Evolutionary conservation across 1,140 invertebrate genomes (phyloP).

Genomic region (Archegozetes longisetosus): DNA sequence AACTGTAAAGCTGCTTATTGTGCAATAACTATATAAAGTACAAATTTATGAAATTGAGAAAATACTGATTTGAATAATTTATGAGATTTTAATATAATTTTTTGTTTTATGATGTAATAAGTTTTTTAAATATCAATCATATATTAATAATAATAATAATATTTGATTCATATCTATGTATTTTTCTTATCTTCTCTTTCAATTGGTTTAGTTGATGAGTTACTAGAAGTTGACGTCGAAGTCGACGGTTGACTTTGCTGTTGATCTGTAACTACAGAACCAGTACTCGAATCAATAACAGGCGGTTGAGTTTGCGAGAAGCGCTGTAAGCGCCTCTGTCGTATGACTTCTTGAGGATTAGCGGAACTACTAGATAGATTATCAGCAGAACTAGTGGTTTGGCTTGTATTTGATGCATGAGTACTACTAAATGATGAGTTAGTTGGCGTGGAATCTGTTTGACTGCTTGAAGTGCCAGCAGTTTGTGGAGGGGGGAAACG

Average conservation of each 20-base stretch:
- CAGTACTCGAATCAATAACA: neutral
- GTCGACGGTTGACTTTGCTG: neutral
- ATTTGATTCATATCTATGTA: no score
- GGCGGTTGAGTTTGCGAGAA: slow-evolving; percentile 3
- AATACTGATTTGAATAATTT: no score
- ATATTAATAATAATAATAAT: no score
- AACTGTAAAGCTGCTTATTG: no score
- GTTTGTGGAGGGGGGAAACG: slow-evolving; percentile 4
- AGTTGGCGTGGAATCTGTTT: neutral
- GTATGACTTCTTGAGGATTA: slow-evolving; percentile 5
- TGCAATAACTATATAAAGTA: no score
- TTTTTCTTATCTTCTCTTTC: no score
- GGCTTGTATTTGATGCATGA: neutral
- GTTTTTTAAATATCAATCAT: no score
- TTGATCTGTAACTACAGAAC: neutral
- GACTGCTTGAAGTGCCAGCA: neutral
- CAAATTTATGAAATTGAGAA: no score
- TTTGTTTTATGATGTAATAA: no score
- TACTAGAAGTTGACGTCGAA: neutral
- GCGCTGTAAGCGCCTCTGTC: slow-evolving; percentile 7
- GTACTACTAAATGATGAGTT: neutral
- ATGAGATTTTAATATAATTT: no score
- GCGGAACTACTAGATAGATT: neutral
- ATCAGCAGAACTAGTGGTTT: neutral
- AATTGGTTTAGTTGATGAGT: no score